Evolutionary conservation across 2,113 vertebrate genomes (phyloP), one percentile per base, ranked within the genome.

Genomic region (Pseudolaguvia tuberculata): DNA sequence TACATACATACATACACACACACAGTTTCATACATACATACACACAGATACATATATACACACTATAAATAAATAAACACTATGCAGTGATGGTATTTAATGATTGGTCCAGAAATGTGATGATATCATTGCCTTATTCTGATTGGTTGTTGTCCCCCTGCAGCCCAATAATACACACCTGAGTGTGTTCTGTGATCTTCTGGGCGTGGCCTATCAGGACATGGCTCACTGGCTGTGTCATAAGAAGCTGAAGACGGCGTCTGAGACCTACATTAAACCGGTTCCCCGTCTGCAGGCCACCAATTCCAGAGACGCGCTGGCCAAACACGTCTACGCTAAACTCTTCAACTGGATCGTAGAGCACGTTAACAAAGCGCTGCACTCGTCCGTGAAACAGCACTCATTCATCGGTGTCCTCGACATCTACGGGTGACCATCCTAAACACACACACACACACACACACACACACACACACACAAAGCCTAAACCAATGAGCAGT

Each of bases 211-310:
- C 56, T 98, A 95, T 53, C 93, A 96, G 77, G 95, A 99, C 84
- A 97, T 99, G 97, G 82, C 93, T 68, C 97, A 97, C 79, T 99
- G 97, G 97, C 94, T 99, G 52, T 98, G 96, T 85, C 95, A 99
- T 70, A 92, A 93, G 84, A 99, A 98, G 86, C 91, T 99, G 3
- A 93, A 93, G 77, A 99, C 97, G 1, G 91, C 95, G 69, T 88
- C 94, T 0, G 97, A 99, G 87, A 99, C 97, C 0, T 99, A 96
- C 72, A 91, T 99, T 88, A 99, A 99, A 76, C 90, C 97, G 42
- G 89, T 99, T 70, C 93, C 96, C 78, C 94, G 93, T 61, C 84
- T 97, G 51, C 96, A 98, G 82, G 96, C 96, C 77, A 91, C 92
- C 8, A 99, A 99, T 29, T 94, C 95, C 79, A 93, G 97, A 0